Base-by-base conservation (phyloP, 2,113 vertebrate genomes). In the Chaetodon auriga region DNA sequence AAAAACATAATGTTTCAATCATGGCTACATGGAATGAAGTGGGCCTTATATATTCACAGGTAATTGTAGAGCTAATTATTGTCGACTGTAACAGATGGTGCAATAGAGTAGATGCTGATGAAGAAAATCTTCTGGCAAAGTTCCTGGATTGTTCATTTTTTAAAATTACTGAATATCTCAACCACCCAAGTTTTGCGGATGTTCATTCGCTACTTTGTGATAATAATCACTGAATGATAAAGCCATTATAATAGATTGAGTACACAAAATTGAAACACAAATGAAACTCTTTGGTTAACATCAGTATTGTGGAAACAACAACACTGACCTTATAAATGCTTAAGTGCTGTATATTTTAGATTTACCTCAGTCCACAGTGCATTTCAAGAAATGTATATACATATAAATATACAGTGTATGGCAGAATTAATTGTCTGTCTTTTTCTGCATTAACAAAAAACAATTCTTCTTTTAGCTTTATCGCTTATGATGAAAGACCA, bases 21-120 rank as follows among this genome's bases (percentile, higher is more conserved):
- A 68, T 13, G 4, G 38, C 25, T 71, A 18, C 0, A 8, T 45
- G 48, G 53, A 77, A 83, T 65, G 58, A 78, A 87, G 45, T 65
- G 11, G 35, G 38, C 49, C 35, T 66, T 80, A 57, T 63, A 63
- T 72, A 69, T 87, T 75, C 48, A 58, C 68, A 53, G 70, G 82
- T 88, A 82, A 89, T 87, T 82, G 75, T 80, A 43, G 63, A 79
- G 51, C 61, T 81, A 68, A 90, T 92, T 84, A 74, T 75, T 68
- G 82, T 64, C 12, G 62, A 77, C 78, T 75, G 48, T 83, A 87
- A 90, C 92, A 90, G 89, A 89, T 90, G 91, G 81, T 85, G 83
- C 84, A 75, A 76, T 53, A 65, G 80, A 84, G 74, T 66, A 71
- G 66, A 82, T 75, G 74, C 85, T 87, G 82, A 92, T 92, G 84